Evolutionary conservation across 2,113 vertebrate genomes (phyloP).

Genomic region (Nothocercus nigrocapillus): DNA sequence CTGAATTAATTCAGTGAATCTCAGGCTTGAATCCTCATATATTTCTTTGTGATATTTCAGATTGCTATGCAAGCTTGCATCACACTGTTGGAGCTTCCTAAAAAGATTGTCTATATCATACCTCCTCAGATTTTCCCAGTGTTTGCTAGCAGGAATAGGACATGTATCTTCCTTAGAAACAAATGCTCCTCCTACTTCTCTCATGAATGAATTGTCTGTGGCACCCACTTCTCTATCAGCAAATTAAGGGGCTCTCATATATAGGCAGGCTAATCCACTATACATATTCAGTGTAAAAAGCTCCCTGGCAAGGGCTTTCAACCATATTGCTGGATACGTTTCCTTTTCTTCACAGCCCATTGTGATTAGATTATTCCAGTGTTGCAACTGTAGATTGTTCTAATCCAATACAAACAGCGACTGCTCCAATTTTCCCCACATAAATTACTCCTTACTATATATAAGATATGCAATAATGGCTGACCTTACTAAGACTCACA

Average conservation of each 20-base stretch:
- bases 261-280: neutral
- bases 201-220: neutral
- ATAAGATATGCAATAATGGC: neutral
- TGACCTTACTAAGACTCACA: neutral
- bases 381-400: neutral
- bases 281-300: neutral
- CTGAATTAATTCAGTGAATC: neutral
- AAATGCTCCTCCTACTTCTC: constrained; percentile 11
- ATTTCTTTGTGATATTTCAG: neutral
- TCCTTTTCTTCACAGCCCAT: neutral
- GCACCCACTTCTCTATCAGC: neutral
- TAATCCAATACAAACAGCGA: neutral
- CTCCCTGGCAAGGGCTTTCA: neutral
- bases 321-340: neutral
- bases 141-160: neutral
- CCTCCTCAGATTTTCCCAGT: neutral
- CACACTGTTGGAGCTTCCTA: neutral
- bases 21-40: neutral
- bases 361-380: neutral
- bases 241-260: neutral
- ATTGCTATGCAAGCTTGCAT: neutral
- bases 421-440: neutral
- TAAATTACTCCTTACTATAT: neutral
- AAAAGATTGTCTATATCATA: neutral
- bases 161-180: neutral